These are phyloP conservation scores for Cyanoliseus patagonus DNA, from an alignment of 2,113 vertebrate species.

Conservation along the genomic window DNA sequence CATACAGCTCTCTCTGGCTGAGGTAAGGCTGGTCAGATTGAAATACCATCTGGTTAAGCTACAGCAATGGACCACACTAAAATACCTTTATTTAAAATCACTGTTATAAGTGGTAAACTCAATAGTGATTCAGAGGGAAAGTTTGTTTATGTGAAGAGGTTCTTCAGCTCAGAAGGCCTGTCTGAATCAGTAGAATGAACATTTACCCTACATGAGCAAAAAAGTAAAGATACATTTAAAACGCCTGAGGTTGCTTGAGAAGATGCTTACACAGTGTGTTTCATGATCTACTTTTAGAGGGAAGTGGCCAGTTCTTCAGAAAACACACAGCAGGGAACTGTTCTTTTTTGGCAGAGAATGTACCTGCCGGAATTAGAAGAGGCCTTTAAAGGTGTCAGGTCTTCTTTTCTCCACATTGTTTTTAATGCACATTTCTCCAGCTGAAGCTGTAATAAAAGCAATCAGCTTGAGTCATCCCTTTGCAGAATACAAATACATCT, in stretches of 20 bases:
- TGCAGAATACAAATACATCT: slow-evolving; percentile 22
- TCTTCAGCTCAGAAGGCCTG: background rate
- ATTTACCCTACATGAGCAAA: background rate
- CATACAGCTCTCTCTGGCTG: slow-evolving; percentile 69
- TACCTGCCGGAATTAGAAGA: slow-evolving; percentile 33
- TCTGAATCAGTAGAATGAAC: background rate
- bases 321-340: slow-evolving; percentile 24
- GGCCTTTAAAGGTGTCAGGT: slow-evolving; percentile 4
- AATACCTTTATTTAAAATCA: background rate
- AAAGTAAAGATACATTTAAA: background rate
- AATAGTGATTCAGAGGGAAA: background rate
- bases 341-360: background rate
- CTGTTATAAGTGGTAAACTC: background rate
- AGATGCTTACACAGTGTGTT: background rate
- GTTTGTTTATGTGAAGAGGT: background rate
- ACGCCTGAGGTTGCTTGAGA: background rate
- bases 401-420: background rate
- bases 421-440: slow-evolving; percentile 23
- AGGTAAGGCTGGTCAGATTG: slow-evolving; percentile 56
- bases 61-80: background rate
- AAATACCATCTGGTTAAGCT: background rate
- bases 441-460: slow-evolving; percentile 13
- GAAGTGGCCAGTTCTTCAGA: slow-evolving; percentile 19
- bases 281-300: background rate
- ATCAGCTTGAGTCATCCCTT: slow-evolving; percentile 18